Base-by-base conservation (phyloP, 2,888 invertebrate genomes). In the Nasonia oneida region DNA sequence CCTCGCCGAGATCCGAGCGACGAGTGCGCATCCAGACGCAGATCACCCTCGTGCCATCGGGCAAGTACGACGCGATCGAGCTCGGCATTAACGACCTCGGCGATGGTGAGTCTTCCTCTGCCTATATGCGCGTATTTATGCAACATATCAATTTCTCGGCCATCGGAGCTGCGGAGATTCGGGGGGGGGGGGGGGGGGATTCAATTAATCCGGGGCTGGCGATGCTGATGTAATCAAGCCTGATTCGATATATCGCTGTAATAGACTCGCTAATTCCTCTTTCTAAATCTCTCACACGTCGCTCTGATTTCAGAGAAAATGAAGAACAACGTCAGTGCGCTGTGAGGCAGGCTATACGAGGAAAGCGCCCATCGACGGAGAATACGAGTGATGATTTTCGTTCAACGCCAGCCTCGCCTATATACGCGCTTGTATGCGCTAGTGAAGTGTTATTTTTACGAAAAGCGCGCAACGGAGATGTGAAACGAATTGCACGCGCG, bases 301-400 rank as follows among this genome's bases (percentile, higher is more conserved):
- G 10, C 47, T 47, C 47, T 47, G 47, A 47, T 86, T 86, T 42
- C 86, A 86, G 82, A 8, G 37, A 79, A 80, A 42, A 70, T 75
- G 3, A 81, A 73, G 23, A 81, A 73, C 50, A n/a, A 33, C 67
- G 77, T 77, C 6, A 83, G 70, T 18, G 79, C 71, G 10, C 15
- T 81, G 12, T 83, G 79, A 81, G 71, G 47, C 10, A 70, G 33
- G 76, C 42, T 14, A 29, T 29, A 12, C 10, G 8, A 29, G 15
- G 42, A 71, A 3, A 15, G 10, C 15, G 4, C 33, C 33, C 15
- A 29, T 1, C 12, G 50, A 37, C 47, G 12, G 47, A 47, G 47
- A 47, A 47, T 47, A 47, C 12, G 42, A 12, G 37, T 5, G 70
- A 83, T 67, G 39, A 23, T 29, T 71, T 57, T 57, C 33, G 29